These are phyloP conservation scores for Illadopsis cleaveri DNA, from an alignment of 2,113 vertebrate species.

Conservation along the genomic window DNA sequence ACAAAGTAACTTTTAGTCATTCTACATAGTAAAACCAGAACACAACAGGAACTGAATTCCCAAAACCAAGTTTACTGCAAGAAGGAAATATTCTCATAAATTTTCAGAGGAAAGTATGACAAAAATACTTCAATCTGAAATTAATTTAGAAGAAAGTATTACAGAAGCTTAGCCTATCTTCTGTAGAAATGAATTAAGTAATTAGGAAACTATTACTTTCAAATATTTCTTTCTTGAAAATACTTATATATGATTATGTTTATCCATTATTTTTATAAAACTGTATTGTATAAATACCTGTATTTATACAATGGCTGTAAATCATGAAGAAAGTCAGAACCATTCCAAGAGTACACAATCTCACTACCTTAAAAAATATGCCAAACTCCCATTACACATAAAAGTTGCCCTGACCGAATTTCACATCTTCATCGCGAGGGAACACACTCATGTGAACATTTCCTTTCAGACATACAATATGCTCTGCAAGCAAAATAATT, in stretches of 20 bases:
- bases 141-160: neutral
- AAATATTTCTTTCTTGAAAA: neutral
- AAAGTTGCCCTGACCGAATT: neutral
- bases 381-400: neutral
- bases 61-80: accelerated
- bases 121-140: neutral
- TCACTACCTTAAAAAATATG: neutral
- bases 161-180: neutral
- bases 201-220: neutral
- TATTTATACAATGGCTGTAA: neutral
- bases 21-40: neutral
- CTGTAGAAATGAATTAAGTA: neutral
- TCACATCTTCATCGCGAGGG: neutral
- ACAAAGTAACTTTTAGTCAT: neutral
- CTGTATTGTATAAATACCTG: neutral
- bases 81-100: neutral
- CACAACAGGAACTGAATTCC: neutral
- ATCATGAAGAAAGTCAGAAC: neutral
- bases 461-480: neutral
- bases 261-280: neutral
- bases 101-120: neutral
- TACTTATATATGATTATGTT: neutral
- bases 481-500: neutral
- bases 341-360: neutral
- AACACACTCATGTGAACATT: accelerated